Percentiles rank a stretch among this genome's conserved stretches.
These are phyloP conservation scores for Darwinula stevensoni DNA, from an alignment of 2,888 invertebrate genomes.

Conservation along the genomic window DNA sequence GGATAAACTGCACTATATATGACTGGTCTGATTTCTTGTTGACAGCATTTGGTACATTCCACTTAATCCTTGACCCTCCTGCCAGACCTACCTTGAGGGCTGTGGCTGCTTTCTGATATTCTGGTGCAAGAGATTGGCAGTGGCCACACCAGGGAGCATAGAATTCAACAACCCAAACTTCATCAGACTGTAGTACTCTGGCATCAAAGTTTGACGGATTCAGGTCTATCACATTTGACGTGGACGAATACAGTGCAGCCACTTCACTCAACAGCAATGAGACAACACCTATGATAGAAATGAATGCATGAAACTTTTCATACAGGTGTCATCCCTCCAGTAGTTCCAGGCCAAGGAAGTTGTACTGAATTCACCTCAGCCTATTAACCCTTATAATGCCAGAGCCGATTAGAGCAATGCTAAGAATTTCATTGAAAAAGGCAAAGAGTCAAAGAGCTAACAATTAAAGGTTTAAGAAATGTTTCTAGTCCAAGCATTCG, in stretches of 20 bases:
- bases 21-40: background rate
- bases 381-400: no score
- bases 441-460: no score
- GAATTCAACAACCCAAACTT: conserved; percentile 84
- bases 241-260: conserved; percentile 11
- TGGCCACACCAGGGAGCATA: conserved; percentile 85
- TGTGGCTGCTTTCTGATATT: conserved; percentile 72
- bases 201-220: conserved; percentile 63
- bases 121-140: conserved; percentile 58
- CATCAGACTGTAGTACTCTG: conserved; percentile 47
- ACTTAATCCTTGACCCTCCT: conserved; percentile 3
- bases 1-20: background rate
- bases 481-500: no score
- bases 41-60: background rate
- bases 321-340: no score
- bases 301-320: no score
- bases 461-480: no score
- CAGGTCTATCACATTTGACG: conserved; percentile 48
- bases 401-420: no score
- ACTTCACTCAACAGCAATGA: no score
- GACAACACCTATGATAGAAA: no score
- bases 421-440: no score
- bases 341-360: no score
- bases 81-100: conserved; percentile 59
- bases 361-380: no score